These are phyloP conservation scores for Scolopax rusticola DNA, from an alignment of 2,797 vertebrate genomes.

Conservation along the genomic window DNA sequence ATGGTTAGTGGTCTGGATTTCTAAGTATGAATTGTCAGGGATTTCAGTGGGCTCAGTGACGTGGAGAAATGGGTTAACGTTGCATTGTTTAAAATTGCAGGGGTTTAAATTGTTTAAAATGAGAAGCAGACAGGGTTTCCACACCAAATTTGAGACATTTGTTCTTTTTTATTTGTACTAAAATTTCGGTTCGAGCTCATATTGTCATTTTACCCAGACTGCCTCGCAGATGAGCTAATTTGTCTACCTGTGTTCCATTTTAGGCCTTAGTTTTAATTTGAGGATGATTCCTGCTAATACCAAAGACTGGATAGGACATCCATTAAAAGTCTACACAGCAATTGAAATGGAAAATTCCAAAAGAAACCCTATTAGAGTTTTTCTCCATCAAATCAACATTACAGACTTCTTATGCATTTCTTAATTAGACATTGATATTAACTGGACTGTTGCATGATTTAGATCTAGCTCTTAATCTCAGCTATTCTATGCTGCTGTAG, in stretches of 20 bases:
- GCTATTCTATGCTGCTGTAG: slow-evolving; percentile 68
- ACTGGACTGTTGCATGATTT: slow-evolving; percentile 72
- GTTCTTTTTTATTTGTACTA: slow-evolving; percentile 29
- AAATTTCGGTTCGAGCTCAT: slow-evolving; percentile 29
- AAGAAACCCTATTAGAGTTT: slow-evolving; percentile 67
- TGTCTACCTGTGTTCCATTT: slow-evolving; percentile 64
- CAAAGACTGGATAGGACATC: slow-evolving; percentile 36
- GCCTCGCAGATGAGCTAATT: slow-evolving; percentile 49
- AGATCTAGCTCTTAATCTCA: slow-evolving; percentile 77
- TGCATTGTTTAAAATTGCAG: slow-evolving; percentile 44
- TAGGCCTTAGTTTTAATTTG: slow-evolving; percentile 59
- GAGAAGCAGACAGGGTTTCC: slow-evolving; percentile 12
- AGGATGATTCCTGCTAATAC: slow-evolving; percentile 53
- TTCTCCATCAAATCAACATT: slow-evolving; percentile 76
- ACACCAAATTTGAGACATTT: background rate
- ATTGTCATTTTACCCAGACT: slow-evolving; percentile 30
- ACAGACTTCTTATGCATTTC: slow-evolving; percentile 77
- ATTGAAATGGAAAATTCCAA: slow-evolving; percentile 72
- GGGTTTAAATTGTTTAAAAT: background rate
- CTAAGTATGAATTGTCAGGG: background rate
- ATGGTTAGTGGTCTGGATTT: background rate
- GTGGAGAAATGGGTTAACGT: slow-evolving; percentile 14
- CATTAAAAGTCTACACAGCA: slow-evolving; percentile 60
- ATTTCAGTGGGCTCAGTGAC: background rate
- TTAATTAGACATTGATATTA: slow-evolving; percentile 76